These are phyloP conservation scores for Porites rus DNA, from an alignment of 92 coral and sea anemone species.

Conservation along the genomic window DNA sequence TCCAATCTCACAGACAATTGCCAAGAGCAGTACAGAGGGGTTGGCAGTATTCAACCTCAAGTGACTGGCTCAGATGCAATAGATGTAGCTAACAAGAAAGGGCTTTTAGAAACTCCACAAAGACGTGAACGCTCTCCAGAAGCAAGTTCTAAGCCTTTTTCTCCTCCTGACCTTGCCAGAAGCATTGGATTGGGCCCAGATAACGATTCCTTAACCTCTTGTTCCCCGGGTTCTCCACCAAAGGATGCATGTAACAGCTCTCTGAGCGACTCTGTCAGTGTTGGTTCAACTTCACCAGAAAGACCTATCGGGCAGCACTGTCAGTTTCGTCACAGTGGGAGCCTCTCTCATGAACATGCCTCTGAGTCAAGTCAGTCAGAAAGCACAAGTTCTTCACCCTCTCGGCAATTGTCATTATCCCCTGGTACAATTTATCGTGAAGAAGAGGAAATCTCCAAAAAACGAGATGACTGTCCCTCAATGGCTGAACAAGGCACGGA, in stretches of 20 bases:
- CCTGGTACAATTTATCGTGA: neutral
- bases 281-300: conserved; percentile 27
- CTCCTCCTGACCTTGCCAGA: neutral
- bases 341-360: neutral
- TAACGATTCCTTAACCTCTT: neutral
- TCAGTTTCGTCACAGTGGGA: conserved; percentile 6
- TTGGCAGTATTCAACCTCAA: neutral
- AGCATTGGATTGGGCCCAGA: neutral
- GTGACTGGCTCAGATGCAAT: neutral
- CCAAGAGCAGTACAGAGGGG: neutral
- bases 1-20: neutral
- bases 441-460: neutral
- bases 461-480: neutral
- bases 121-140: too few relatives aligned
- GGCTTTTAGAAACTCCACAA: too few relatives aligned
- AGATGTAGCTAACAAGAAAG: neutral
- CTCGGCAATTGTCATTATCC: neutral
- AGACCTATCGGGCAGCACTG: neutral
- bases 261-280: conserved; percentile 18
- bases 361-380: conserved; percentile 1
- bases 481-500: neutral
- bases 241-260: conserved; percentile 1
- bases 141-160: too few relatives aligned
- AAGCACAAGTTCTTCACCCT: conserved; percentile 8
- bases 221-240: neutral